Base-by-base conservation (phyloP, 2,797 vertebrate species). In the Urosaurus nigricauda region DNA sequence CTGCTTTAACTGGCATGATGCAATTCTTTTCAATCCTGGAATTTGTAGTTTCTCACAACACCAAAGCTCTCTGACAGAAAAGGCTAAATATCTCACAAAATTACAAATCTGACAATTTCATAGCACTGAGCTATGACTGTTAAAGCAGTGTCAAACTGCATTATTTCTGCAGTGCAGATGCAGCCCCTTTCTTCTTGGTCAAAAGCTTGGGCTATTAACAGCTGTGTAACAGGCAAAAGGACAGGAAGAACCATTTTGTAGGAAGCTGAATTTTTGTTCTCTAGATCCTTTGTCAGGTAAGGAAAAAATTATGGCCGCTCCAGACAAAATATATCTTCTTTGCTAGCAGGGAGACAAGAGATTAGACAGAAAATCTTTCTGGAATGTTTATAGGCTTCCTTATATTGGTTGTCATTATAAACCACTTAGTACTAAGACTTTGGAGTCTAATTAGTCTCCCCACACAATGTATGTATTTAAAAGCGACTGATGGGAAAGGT, bases 361-460 rank as follows among this genome's bases (percentile, higher is more conserved):
- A 89, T 56, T 26, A 75, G 84, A 65, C 47, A 68, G 90, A 73
- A 87, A 89, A 89, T 80, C 84, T 87, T 89, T 86, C 89, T 74
- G 29, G 71, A 51, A 81, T 84, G 79, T 71, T 81, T 84, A 60
- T 71, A 85, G 71, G 51, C 26, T 32, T 77, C 82, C 63, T 53
- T 84, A 80, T 68, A 88, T 80, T 24, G 40, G 35, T 73, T 79
- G 75, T 84, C 70, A 26, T 60, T 65, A 71, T 60, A 80, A 74
- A 80, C 70, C 87, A 81, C 43, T 77, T 80, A 89, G 85, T 24
- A 80, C 56, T 35, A 73, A 68, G 84, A 83, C 40, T 79, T 53
- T 65, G 77, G 79, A 56, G 32, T 53, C 85, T 90, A 90, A 87
- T 87, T 84, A 86, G 79, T 83, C 84, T 87, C 35, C 56, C 47